Conservation (phyloP, 2,888 invertebrate genomes). For the Hyles lineata region DNA sequence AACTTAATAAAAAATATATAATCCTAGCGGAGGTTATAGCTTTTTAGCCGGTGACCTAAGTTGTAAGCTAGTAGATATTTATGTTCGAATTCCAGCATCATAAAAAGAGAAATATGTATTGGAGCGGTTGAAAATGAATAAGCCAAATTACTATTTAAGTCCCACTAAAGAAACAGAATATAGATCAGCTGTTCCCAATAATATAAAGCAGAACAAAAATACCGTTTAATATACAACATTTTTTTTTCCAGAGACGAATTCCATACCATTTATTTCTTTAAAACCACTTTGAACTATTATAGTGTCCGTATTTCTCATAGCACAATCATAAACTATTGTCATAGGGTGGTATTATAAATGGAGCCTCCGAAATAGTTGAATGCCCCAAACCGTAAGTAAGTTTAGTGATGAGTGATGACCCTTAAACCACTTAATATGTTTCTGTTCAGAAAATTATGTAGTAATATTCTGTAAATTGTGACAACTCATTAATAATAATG, state of each 20-base stretch:
- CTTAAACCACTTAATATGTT: background rate
- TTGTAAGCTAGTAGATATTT: too few species aligned
- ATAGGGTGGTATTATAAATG: slow-evolving; percentile 6
- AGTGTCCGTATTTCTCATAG: background rate
- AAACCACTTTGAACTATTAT: background rate
- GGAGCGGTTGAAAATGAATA: too few species aligned
- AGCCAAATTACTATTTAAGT: too few species aligned
- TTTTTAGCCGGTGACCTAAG: too few species aligned
- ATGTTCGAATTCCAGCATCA: too few species aligned
- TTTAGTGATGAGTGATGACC: slow-evolving; percentile 6
- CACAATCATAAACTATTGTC: background rate
- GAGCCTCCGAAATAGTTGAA: background rate
- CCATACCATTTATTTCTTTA: background rate
- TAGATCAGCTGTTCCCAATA: too few species aligned
- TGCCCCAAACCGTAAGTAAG: background rate
- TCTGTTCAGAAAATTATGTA: background rate
- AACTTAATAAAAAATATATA: background rate
- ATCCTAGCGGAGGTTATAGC: background rate
- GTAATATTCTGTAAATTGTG: background rate
- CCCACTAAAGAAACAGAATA: too few species aligned
- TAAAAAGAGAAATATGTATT: too few species aligned
- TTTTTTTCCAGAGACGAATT: background rate
- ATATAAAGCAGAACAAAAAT: too few species aligned
- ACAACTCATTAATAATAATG: too few species aligned
- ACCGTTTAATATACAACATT: background rate